Conservation (phyloP, 2,888 invertebrate genomes). For the Parasteatoda lunata region DNA sequence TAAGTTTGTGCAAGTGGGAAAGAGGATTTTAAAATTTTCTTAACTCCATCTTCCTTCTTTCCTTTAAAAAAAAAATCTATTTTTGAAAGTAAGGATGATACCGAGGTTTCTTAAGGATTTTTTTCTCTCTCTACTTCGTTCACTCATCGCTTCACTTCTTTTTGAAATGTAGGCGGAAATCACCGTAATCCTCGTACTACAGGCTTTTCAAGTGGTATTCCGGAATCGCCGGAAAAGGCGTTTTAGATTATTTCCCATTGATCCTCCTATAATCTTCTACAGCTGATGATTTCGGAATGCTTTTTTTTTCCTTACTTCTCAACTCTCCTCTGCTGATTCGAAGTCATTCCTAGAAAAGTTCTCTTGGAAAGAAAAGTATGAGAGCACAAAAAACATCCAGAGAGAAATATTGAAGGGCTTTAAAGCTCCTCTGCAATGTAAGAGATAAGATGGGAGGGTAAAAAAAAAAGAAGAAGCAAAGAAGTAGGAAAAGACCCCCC, state of each 20-base stretch:
- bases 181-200: neutral
- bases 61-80: neutral
- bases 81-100: neutral
- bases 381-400: neutral
- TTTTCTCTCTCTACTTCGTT: neutral
- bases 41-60: neutral
- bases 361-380: neutral
- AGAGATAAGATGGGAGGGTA: neutral
- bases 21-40: neutral
- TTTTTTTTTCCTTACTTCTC: neutral
- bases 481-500: neutral
- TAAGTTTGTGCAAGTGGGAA: neutral
- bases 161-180: neutral
- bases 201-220: neutral
- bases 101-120: neutral
- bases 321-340: neutral
- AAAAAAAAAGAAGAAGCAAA: neutral
- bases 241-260: conserved; percentile 19
- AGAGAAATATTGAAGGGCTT: conserved; percentile 1
- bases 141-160: neutral
- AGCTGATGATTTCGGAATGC: conserved; percentile 17
- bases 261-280: conserved; percentile 28
- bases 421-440: neutral
- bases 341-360: neutral
- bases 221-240: neutral